Evolutionary conservation across 2,888 invertebrate genomes (phyloP).

Genomic region (Vanessa cardui): DNA sequence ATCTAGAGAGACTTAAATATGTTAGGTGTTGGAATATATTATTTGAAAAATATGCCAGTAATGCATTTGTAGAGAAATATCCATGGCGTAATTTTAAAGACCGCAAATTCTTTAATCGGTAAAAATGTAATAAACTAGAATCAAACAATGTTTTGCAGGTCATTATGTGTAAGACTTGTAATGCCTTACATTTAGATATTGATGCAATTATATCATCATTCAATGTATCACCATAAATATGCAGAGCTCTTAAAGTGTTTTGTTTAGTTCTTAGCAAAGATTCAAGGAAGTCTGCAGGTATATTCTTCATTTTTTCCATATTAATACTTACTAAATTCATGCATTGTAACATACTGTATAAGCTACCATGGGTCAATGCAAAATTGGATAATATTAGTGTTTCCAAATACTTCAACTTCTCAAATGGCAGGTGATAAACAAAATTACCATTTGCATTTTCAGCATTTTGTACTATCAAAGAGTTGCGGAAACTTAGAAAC

Average conservation of each 20-base stretch:
- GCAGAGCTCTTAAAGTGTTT: slow-evolving; percentile 66
- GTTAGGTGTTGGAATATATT: slow-evolving; percentile 75
- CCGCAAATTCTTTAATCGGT: slow-evolving; percentile 71
- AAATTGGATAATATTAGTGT: slow-evolving; percentile 77
- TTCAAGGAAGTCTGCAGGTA: slow-evolving; percentile 76
- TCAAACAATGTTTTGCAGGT: slow-evolving; percentile 80
- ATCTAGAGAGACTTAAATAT: slow-evolving; percentile 75
- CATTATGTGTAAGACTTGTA: slow-evolving; percentile 77
- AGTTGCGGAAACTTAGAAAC: slow-evolving; percentile 79
- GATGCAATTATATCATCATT: slow-evolving; percentile 76
- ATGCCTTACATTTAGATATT: slow-evolving; percentile 70
- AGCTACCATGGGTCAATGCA: slow-evolving; percentile 74
- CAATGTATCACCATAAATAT: slow-evolving; percentile 78
- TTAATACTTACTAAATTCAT: slow-evolving; percentile 75
- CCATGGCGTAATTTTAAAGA: slow-evolving; percentile 78
- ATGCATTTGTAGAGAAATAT: slow-evolving; percentile 77
- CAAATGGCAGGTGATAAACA: slow-evolving; percentile 78
- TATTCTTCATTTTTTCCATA: slow-evolving; percentile 82
- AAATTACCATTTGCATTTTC: slow-evolving; percentile 77
- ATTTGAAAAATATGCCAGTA: slow-evolving; percentile 76
- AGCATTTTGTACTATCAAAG: slow-evolving; percentile 73
- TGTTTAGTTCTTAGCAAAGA: slow-evolving; percentile 72
- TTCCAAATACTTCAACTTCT: slow-evolving; percentile 71
- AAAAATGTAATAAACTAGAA: slow-evolving; percentile 75
- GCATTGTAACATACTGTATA: slow-evolving; percentile 77